Evolutionary conservation across 2,113 vertebrate species (phyloP).

Genomic region (Sinocyclocheilus rhinocerous): DNA sequence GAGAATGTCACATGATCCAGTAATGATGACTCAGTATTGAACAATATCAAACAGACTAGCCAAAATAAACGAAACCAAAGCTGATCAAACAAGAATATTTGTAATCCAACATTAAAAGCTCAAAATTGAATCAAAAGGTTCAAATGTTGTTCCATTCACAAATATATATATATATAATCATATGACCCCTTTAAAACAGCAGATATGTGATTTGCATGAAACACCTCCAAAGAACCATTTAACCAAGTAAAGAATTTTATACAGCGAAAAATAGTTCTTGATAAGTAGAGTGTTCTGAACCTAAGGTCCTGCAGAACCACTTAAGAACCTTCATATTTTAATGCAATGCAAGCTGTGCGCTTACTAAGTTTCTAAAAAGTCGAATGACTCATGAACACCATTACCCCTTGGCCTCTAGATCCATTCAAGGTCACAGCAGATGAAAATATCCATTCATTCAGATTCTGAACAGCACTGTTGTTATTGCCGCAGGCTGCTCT

Average conservation of each 20-base stretch:
- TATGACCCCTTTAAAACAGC: too few species aligned
- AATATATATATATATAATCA: too few species aligned
- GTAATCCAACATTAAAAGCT: not conserved
- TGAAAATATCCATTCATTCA: slow-evolving; percentile 3
- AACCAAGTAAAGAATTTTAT: too few species aligned
- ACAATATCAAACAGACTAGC: not conserved
- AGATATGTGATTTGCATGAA: not conserved
- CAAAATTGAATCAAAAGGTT: too few species aligned
- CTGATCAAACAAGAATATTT: not conserved
- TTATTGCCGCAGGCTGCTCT: not conserved
- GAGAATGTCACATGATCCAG: not conserved
- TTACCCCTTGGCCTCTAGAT: not conserved
- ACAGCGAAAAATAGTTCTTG: too few species aligned
- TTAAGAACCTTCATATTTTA: not conserved
- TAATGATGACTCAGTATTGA: not conserved
- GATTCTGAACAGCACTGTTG: not conserved
- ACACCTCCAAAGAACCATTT: not conserved
- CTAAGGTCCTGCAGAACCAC: not conserved
- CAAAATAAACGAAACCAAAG: not conserved
- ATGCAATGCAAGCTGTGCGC: too few species aligned
- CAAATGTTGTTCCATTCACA: too few species aligned
- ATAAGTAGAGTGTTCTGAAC: too few species aligned
- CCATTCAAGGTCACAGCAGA: not conserved
- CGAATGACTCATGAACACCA: not conserved
- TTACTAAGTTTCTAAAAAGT: not conserved